Percentiles rank a stretch among this genome's conserved stretches.
phyloP scores from a whole-genome alignment of 1,140 invertebrate species.

The Caenorhabditis briggsae region DNA sequence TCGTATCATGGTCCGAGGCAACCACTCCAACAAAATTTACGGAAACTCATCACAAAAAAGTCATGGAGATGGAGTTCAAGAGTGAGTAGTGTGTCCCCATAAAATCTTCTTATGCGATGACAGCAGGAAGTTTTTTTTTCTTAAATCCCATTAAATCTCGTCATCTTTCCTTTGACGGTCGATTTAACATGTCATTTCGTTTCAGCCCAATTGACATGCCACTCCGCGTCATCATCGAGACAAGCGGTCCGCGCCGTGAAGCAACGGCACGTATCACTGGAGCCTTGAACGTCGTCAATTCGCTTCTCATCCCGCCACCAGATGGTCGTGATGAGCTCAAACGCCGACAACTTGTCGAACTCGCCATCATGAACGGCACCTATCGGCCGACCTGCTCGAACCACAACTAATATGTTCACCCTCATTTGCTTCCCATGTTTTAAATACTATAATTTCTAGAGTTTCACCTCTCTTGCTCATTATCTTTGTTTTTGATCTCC shows the following conservation, averaged over 20 bases:
- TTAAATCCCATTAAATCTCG: not conserved
- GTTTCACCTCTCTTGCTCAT: not conserved
- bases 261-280: conserved; percentile 39
- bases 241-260: conserved; percentile 40
- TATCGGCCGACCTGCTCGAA: conserved; percentile 81
- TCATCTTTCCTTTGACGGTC: not conserved
- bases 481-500: not conserved
- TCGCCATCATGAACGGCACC: conserved; percentile 99
- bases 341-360: conserved; percentile 98
- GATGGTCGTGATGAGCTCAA: conserved; percentile 99
- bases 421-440: conserved; percentile 26
- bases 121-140: not conserved
- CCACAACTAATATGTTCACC: conserved; percentile 47
- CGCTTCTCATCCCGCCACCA: conserved; percentile 79
- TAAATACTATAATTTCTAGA: conserved; percentile 33
- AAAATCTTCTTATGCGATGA: too few relatives aligned
- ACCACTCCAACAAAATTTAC: conserved; percentile 85
- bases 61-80: conserved; percentile 13
- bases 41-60: conserved; percentile 3
- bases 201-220: conserved; percentile 44
- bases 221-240: conserved; percentile 42
- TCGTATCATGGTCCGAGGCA: conserved; percentile 99
- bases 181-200: not conserved
- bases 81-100: not conserved
- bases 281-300: conserved; percentile 17